Evolutionary conservation across 2,888 invertebrate species (phyloP), one percentile per base, ranked within the genome.

Genomic region (Furcula furcula): DNA sequence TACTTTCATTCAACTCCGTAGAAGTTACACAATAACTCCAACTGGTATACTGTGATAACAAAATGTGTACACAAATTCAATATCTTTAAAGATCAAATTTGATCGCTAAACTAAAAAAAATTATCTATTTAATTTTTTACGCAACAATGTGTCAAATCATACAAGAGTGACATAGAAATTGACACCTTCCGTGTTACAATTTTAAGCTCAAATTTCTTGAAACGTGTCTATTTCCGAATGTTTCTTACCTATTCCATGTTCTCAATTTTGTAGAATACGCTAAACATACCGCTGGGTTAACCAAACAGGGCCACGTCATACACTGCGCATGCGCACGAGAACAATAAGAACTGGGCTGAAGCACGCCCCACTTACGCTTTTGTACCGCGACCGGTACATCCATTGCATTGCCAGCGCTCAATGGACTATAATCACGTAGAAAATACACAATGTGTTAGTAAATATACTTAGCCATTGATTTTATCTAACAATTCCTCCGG

Each of bases 311-410:
- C 21, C 29, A 34, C 34, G 34, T 34, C 34, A 34, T 33, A 15
- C 25, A 14, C 14, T 22, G 23, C 34, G 29, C 34, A 34, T 22
- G 33, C 33, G 32, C 32, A 32, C 27, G 15, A 18, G 18, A 34
- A 34, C 34, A 34, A 34, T 34, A 18, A 12, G 11, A 34, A 25
- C 34, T 34, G 13, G 29, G 34, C 11, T 31, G 34, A 35, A 28
- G 31, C 23, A 23, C 36, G 53, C 33, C 32, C 51, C 18, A 52
- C 40, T 55, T 55, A 19, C 31, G 34, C 25, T 30, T 46, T 55
- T 54, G 40, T 57, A 33, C 32, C 31, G 34, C 32, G 29, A 19
- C 22, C 23, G 25, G 28, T 25, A 25, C 40, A 35, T 31, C 23
- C 10, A 18, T 10, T 4, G 11, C 2, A 11, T 14, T n/a, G 4